Conservation (phyloP, 1,140 invertebrate genomes). For the Spodoptera frugiperda region DNA sequence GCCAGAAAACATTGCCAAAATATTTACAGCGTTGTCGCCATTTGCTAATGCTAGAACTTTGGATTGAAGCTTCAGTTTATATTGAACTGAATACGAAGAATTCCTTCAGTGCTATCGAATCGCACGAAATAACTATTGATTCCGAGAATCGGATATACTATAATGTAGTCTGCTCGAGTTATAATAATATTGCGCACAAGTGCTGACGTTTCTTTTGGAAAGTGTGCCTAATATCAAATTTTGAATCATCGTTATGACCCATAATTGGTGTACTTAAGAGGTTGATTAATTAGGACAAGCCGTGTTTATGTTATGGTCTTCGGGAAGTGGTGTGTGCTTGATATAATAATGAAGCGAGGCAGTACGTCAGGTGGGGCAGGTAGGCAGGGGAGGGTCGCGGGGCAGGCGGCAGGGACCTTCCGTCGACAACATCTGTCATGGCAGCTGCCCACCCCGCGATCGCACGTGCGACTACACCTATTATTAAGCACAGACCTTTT, state of each 20-base stretch:
- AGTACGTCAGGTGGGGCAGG: slow-evolving; percentile 72
- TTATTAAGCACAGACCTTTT: slow-evolving; percentile 77
- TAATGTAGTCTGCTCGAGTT: slow-evolving; percentile 13
- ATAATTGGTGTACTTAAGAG: slow-evolving; percentile 58
- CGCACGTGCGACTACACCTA: slow-evolving; percentile 82
- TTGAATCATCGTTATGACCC: slow-evolving; percentile 57
- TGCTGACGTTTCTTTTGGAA: not conserved
- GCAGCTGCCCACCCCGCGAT: slow-evolving; percentile 73
- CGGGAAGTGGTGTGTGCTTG: slow-evolving; percentile 55
- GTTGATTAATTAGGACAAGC: slow-evolving; percentile 59
- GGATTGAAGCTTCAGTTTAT: slow-evolving; percentile 49
- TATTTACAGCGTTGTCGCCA: slow-evolving; percentile 68
- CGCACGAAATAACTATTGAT: slow-evolving; percentile 6
- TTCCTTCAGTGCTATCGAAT: slow-evolving; percentile 17
- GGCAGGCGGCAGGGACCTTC: slow-evolving; percentile 64
- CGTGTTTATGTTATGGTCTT: slow-evolving; percentile 56
- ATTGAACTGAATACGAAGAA: slow-evolving; percentile 45
- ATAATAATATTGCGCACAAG: slow-evolving; percentile 6
- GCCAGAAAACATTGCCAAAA: slow-evolving; percentile 75
- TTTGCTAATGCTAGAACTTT: slow-evolving; percentile 59
- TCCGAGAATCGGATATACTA: slow-evolving; percentile 2
- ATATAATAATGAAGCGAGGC: slow-evolving; percentile 59
- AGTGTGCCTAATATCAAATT: slow-evolving; percentile 44
- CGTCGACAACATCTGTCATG: slow-evolving; percentile 81
- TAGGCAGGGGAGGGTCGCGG: slow-evolving; percentile 53